Conservation (phyloP, 2,113 vertebrate species). For the Pseudorectes ferrugineus region DNA sequence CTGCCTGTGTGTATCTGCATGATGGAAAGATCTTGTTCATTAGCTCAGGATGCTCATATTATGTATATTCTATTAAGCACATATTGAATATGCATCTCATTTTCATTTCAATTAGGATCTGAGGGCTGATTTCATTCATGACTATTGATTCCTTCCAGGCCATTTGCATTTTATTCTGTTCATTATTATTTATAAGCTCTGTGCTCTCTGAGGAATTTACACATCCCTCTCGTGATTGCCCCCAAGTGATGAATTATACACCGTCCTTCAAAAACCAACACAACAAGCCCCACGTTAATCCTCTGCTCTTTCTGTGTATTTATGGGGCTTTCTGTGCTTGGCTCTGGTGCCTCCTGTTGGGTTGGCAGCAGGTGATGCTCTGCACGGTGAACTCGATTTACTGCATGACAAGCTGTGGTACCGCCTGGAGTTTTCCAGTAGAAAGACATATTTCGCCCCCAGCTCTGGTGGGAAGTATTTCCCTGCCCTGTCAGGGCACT, state of each 20-base stretch:
- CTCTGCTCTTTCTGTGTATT: not conserved
- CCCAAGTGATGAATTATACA: constrained; percentile 33
- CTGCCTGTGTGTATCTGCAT: not conserved
- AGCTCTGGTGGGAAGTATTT: not conserved
- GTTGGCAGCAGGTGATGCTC: not conserved
- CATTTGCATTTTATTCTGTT: constrained; percentile 48
- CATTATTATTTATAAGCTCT: constrained; percentile 47
- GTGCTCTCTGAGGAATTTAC: constrained; percentile 31
- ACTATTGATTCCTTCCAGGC: constrained; percentile 35
- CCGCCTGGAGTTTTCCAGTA: not conserved
- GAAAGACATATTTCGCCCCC: not conserved
- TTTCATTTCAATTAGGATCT: constrained; percentile 46
- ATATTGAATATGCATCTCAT: constrained; percentile 9
- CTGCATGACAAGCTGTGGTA: not conserved
- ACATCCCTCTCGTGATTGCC: constrained; percentile 17
- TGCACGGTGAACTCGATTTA: not conserved
- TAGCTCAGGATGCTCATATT: not conserved
- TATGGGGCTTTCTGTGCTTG: not conserved
- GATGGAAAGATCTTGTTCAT: constrained; percentile 20
- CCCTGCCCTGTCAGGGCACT: not conserved
- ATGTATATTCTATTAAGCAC: constrained; percentile 36
- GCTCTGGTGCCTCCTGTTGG: not conserved
- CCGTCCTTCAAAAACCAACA: constrained; percentile 26
- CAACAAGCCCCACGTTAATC: not conserved
- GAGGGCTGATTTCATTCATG: constrained; percentile 29